Evolutionary conservation across 1,140 invertebrate genomes (phyloP), one percentile per base, ranked within the genome.

Genomic region (Ephestia elutella): DNA sequence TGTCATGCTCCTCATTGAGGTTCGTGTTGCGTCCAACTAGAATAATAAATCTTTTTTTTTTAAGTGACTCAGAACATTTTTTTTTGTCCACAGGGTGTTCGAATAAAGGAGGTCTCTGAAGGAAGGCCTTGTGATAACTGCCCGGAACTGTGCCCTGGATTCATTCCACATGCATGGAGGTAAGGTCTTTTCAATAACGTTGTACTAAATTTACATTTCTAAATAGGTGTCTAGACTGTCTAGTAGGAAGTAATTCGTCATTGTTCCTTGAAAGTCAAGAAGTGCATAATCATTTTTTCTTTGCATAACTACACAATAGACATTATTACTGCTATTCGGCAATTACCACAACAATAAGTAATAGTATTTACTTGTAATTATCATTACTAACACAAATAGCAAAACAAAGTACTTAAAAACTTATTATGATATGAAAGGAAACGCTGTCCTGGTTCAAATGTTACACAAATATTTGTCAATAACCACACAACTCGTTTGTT

Each of bases 111-210:
- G 80, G 92, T 96, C 19, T 95, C 95, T 65, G 94, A 95, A 73
- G 95, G 95, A 10, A 93, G 95, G 63, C 94, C 95, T 17, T 97
- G 95, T 76, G 91, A 95, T 65, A 91, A 92, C 65, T 97, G 95
- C 79, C 92, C 92, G 54, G 94, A 95, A 69, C 91, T 92, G 56
- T 96, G 95, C 81, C 90, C 93, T 0, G 95, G 95, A 59, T 97
- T 96, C 83, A 91, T 91, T 38, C 90, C 92, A 19, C 95, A 97
- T 78, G 89, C 92, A 65, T 97, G 95, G 95, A 94, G 95, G 95
- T 96, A 81, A 93, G 92, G 44, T 55, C 38, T 17, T 44, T 44
- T 5, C 2, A 15, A 44, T 44, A 15, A 15, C 38, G 2, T 44
- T 15, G n/a, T 13, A 15, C 15, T 44, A 15, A 15, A 44, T 44